These are phyloP conservation scores for Lepus oiostolus DNA, from an alignment of 2,797 vertebrate genomes.

Conservation along the genomic window DNA sequence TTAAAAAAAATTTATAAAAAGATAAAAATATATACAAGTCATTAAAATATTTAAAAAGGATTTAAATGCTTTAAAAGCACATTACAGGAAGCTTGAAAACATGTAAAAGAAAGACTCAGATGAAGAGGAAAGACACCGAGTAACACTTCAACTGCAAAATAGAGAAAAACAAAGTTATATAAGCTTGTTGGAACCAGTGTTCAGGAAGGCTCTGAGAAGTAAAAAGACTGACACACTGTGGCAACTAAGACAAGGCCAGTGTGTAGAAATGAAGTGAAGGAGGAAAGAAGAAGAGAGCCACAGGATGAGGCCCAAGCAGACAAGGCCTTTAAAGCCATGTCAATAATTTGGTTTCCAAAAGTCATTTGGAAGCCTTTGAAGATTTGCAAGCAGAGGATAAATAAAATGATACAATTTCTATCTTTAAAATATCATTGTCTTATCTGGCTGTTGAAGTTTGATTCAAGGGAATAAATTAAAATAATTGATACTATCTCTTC, in stretches of 20 bases:
- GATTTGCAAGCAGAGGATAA: background rate
- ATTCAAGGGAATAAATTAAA: background rate
- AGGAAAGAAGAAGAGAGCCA: background rate
- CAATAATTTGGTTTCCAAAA: background rate
- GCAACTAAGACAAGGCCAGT: background rate
- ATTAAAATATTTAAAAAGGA: background rate
- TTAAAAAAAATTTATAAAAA: background rate
- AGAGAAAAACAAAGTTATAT: background rate
- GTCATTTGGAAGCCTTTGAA: background rate
- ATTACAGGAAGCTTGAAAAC: background rate
- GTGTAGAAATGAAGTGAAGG: background rate
- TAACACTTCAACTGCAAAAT: background rate
- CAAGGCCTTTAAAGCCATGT: background rate
- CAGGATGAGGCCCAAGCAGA: background rate
- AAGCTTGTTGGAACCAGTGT: background rate
- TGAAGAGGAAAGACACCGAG: background rate
- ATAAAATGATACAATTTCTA: background rate
- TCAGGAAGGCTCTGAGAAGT: background rate
- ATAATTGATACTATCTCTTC: background rate
- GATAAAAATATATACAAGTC: background rate
- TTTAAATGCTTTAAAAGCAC: background rate
- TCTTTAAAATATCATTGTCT: constrained; percentile 3
- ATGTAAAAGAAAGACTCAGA: background rate
- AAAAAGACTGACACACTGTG: background rate
- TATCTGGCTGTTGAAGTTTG: background rate